Base-by-base conservation (phyloP, 2,797 vertebrate genomes). In the Halcyon badia region DNA sequence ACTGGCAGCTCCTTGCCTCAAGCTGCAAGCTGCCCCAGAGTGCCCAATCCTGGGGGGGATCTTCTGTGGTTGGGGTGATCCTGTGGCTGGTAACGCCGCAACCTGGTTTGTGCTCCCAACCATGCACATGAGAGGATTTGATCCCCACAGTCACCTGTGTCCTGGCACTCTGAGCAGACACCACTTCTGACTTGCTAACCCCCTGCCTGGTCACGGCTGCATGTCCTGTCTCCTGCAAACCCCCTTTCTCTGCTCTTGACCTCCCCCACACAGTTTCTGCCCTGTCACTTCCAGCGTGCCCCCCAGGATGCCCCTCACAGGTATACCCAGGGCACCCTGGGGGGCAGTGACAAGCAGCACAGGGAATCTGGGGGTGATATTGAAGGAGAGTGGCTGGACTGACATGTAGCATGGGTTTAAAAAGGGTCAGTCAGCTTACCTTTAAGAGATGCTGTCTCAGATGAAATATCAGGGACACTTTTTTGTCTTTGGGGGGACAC, bases 401-500 rank as follows among this genome's bases (percentile, higher is more conserved):
- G 51, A 84, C 33, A 10, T 1, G 33, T 39, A 69, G 42, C n/a
- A 18, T 3, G 7, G 13, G 9, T 85, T 90, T 96, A 14, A 44
- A 88, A 82, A 61, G 35, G 24, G 39, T 61, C 73, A 51, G 26
- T 21, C 8, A 11, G 13, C 16, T 71, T 65, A 46, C 17, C 41
- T 42, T 18, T 20, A 2, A 6, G n/a, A 81, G 37, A 68, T 2
- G 30, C 3, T 15, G 9, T n/a, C 89, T 83, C 64, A 66, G 37
- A 30, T 54, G 26, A 26, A 89, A 81, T 12, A 71, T 30, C 5
- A 12, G 35, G 17, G 46, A 60, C 14, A 54, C 44, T 51, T 48
- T 26, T 0, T 0, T 44, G 62, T 65, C 62, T 76, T 8, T 58
- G 30, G 3, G 24, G 22, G 3, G 4, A 57, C 11, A 11, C 2